phyloP scores from a whole-genome alignment of 2,113 vertebrate species.

The Bambusicola thoracicus region DNA sequence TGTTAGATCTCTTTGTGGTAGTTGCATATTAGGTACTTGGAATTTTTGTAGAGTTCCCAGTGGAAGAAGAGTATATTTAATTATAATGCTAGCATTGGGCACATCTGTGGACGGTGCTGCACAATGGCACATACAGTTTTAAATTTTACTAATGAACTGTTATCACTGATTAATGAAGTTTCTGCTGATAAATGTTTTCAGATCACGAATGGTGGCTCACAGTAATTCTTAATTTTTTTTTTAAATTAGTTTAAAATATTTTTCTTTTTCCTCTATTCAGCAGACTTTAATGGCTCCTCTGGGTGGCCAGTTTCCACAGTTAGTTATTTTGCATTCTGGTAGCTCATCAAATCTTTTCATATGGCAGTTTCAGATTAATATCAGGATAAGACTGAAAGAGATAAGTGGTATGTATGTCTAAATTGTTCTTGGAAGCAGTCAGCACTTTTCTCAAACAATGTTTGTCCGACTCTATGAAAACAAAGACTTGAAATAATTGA shows the following conservation, averaged over 20 bases:
- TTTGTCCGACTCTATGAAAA: not conserved
- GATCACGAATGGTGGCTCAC: conserved; percentile 7
- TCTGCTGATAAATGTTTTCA: conserved; percentile 59
- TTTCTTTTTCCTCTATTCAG: conserved; percentile 37
- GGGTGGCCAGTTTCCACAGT: conserved; percentile 17
- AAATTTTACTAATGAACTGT: conserved; percentile 48
- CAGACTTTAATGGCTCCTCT: conserved; percentile 39
- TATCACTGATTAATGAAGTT: conserved; percentile 51
- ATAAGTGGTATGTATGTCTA: not conserved
- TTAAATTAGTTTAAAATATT: conserved; percentile 38
- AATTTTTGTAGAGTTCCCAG: not conserved
- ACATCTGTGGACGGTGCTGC: not conserved
- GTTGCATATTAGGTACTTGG: not conserved
- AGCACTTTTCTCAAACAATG: not conserved
- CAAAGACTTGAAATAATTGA: conserved; percentile 21
- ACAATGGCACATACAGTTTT: conserved; percentile 41
- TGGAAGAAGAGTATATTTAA: not conserved
- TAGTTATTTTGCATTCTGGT: conserved; percentile 42
- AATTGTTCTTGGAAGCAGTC: conserved; percentile 28
- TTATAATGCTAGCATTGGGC: not conserved
- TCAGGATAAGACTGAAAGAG: conserved; percentile 32
- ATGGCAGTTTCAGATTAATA: conserved; percentile 24
- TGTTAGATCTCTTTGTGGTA: not conserved
- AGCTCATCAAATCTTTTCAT: conserved; percentile 34
- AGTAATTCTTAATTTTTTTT: conserved; percentile 15